Conservation (phyloP, 2,888 invertebrate genomes). For the Sarcophaga variegata region DNA sequence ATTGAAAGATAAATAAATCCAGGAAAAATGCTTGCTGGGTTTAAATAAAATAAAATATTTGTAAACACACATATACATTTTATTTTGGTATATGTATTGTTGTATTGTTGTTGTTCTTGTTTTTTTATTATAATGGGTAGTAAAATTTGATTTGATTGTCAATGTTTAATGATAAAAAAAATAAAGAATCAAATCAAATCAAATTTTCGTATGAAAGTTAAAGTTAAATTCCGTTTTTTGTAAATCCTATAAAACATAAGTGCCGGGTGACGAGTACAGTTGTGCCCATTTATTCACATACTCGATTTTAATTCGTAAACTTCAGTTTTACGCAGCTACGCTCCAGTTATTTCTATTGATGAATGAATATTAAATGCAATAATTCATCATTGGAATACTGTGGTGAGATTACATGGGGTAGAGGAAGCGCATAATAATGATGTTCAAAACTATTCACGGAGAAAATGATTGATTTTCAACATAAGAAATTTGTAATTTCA, state of each 20-base stretch:
- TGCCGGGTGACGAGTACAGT: slow-evolving; percentile 50
- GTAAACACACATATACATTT: slow-evolving; percentile 46
- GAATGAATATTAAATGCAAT: slow-evolving; percentile 50
- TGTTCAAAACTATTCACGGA: neutral
- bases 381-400: slow-evolving; percentile 31
- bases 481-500: no score
- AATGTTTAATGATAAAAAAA: slow-evolving; percentile 66
- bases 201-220: slow-evolving; percentile 34
- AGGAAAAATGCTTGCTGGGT: no score
- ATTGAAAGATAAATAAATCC: no score
- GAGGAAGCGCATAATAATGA: neutral
- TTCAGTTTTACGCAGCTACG: slow-evolving; percentile 58
- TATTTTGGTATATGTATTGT: slow-evolving; percentile 9
- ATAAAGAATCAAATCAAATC: slow-evolving; percentile 28
- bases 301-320: slow-evolving; percentile 13
- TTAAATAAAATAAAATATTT: no score
- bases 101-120: slow-evolving; percentile 37
- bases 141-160: slow-evolving; percentile 70
- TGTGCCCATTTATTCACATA: slow-evolving; percentile 28
- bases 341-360: slow-evolving; percentile 65
- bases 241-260: neutral
- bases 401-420: neutral
- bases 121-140: slow-evolving; percentile 67
- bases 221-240: slow-evolving; percentile 47
- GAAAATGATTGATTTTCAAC: slow-evolving; percentile 18